These are phyloP conservation scores for Propithecus perrieri DNA, from an alignment of 2,797 vertebrate genomes.

Conservation along the genomic window DNA sequence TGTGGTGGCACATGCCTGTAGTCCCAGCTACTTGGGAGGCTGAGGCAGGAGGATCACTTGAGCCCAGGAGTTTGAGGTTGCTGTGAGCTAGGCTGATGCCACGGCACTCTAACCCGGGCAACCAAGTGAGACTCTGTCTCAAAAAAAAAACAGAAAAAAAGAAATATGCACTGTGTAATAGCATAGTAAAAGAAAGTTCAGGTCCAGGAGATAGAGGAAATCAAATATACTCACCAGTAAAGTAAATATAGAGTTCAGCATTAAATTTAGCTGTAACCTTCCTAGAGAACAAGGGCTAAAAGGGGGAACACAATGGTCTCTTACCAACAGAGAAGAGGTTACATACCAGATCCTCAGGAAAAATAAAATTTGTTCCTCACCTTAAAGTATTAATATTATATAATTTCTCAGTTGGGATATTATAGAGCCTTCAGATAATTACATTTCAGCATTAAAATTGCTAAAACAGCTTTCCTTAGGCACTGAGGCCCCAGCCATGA, in stretches of 20 bases:
- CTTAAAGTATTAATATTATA: background rate
- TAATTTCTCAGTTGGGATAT: background rate
- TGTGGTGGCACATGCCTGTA: too few species aligned
- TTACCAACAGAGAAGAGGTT: background rate
- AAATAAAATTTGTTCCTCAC: background rate
- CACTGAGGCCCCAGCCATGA: background rate
- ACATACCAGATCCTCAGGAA: background rate
- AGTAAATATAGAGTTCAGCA: background rate
- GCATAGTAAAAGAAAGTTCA: slow-evolving; percentile 29
- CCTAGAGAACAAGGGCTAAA: background rate
- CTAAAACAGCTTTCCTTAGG: background rate
- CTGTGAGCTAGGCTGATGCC: too few species aligned
- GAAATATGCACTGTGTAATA: background rate
- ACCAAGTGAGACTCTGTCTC: too few species aligned
- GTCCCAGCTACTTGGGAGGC: too few species aligned
- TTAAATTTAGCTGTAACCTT: background rate
- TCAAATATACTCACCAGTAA: background rate
- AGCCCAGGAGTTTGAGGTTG: too few species aligned
- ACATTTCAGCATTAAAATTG: background rate
- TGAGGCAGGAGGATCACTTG: too few species aligned
- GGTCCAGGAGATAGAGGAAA: background rate
- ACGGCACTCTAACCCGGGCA: too few species aligned
- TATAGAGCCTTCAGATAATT: slow-evolving; percentile 18
- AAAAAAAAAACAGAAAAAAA: background rate
- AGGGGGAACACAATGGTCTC: background rate